A percentile compares a stretch with the other conserved stretches of the same genome.
phyloP scores from a whole-genome alignment of 2,797 vertebrate genomes.

The Onychomys torridus region DNA sequence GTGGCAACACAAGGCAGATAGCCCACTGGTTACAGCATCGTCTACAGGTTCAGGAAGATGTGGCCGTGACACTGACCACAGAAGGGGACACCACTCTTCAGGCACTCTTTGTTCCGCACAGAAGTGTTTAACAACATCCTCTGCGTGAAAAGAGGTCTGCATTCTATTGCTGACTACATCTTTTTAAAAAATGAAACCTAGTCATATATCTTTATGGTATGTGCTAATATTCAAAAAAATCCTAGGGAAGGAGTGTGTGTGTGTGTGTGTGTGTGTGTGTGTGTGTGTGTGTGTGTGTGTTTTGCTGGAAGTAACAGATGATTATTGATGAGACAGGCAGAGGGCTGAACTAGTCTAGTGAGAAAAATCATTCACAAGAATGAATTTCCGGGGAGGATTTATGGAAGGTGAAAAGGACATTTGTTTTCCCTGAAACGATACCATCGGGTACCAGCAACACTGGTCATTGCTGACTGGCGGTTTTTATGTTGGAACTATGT shows the following conservation, averaged over 20 bases:
- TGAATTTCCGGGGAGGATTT: neutral
- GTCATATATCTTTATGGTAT: neutral
- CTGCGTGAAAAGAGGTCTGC: neutral
- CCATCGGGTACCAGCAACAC: neutral
- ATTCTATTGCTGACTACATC: neutral
- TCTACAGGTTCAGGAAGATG: neutral
- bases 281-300: neutral
- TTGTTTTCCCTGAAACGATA: neutral
- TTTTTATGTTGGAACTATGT: conserved; percentile 2
- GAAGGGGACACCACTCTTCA: neutral
- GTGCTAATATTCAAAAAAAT: neutral
- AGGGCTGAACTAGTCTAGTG: neutral
- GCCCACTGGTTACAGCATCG: neutral
- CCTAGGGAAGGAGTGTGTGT: too few relatives aligned
- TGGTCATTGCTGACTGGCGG: neutral
- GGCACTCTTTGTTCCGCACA: neutral
- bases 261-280: neutral
- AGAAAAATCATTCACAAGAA: neutral
- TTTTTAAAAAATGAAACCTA: neutral
- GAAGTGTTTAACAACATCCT: neutral
- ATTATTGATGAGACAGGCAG: neutral
- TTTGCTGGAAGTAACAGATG: neutral
- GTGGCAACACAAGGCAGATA: neutral
- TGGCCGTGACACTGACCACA: neutral
- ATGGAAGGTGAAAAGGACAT: neutral